Evolutionary conservation across 2,888 invertebrate genomes (phyloP).

Genomic region (Agriopis leucophaearia): DNA sequence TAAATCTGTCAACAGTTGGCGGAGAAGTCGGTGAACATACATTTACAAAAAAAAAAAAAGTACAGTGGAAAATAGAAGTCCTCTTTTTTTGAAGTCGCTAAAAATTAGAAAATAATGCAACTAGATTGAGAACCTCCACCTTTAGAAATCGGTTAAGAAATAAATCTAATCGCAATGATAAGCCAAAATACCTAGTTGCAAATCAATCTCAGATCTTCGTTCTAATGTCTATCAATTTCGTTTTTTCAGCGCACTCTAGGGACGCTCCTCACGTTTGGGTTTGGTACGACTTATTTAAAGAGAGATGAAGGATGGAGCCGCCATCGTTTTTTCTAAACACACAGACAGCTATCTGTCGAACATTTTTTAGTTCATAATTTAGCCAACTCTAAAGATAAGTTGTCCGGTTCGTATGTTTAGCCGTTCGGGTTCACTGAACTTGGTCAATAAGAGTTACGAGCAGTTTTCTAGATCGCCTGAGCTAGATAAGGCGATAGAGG

Average conservation of each 20-base stretch:
- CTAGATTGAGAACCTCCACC: too few species aligned
- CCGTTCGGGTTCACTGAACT: slow-evolving; percentile 17
- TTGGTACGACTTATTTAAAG: neutral
- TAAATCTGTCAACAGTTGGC: too few species aligned
- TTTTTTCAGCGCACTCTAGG: slow-evolving; percentile 11
- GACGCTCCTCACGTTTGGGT: slow-evolving; percentile 18
- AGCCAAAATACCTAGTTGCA: slow-evolving; percentile 5
- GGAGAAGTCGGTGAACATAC: too few species aligned
- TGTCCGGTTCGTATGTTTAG: slow-evolving; percentile 3
- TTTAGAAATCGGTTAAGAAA: too few species aligned
- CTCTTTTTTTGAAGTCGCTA: too few species aligned
- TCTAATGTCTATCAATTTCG: slow-evolving; percentile 19
- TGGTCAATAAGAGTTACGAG: slow-evolving; percentile 7
- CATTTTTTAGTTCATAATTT: neutral
- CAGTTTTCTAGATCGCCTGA: slow-evolving; percentile 24
- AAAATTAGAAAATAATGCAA: too few species aligned
- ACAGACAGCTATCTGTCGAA: neutral
- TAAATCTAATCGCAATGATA: slow-evolving; percentile 3
- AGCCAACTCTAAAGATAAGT: neutral
- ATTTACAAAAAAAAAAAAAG: too few species aligned
- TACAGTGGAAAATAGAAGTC: too few species aligned
- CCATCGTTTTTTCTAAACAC: neutral
- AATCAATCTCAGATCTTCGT: slow-evolving; percentile 13
- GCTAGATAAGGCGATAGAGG: slow-evolving; percentile 24
- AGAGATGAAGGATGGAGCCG: neutral